Evolutionary conservation across 2,797 vertebrate species (phyloP).

Genomic region (Mus spretus): DNA sequence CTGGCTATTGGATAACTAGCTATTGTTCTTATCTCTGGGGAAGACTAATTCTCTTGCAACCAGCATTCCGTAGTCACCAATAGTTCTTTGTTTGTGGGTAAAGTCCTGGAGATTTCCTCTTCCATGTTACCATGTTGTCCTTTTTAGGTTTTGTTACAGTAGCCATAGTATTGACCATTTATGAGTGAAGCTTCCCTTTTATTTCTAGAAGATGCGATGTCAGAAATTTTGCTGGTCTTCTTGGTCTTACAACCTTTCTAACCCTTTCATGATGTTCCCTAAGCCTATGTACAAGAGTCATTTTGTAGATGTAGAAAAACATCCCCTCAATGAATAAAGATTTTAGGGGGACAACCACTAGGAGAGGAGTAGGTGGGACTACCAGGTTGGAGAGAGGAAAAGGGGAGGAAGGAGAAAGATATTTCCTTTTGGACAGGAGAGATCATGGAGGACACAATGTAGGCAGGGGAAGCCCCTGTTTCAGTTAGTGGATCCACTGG

Average conservation of each 20-base stretch:
- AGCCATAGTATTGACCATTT: background rate
- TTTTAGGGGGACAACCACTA: too few species aligned
- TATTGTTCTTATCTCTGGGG: background rate
- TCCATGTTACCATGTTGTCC: background rate
- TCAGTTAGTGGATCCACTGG: too few species aligned
- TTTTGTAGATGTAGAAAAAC: too few species aligned
- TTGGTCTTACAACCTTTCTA: background rate
- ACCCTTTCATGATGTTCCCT: background rate
- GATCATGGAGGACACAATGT: too few species aligned
- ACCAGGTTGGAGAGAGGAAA: too few species aligned
- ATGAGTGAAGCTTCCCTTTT: background rate
- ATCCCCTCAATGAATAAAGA: too few species aligned
- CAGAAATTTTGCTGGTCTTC: background rate
- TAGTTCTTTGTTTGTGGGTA: background rate
- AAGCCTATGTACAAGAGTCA: background rate
- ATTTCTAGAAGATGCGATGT: background rate
- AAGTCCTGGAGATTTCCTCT: background rate
- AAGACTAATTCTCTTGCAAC: background rate
- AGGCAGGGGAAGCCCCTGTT: too few species aligned
- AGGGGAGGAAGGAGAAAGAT: too few species aligned
- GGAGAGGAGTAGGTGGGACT: too few species aligned
- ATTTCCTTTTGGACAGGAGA: too few species aligned
- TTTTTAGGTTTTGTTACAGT: background rate
- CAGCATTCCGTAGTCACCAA: background rate
- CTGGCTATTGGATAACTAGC: background rate